Percentiles rank a stretch among this genome's conserved stretches.
These are phyloP conservation scores for Hipparchia semele DNA, from an alignment of 2,888 invertebrate species.

Conservation along the genomic window DNA sequence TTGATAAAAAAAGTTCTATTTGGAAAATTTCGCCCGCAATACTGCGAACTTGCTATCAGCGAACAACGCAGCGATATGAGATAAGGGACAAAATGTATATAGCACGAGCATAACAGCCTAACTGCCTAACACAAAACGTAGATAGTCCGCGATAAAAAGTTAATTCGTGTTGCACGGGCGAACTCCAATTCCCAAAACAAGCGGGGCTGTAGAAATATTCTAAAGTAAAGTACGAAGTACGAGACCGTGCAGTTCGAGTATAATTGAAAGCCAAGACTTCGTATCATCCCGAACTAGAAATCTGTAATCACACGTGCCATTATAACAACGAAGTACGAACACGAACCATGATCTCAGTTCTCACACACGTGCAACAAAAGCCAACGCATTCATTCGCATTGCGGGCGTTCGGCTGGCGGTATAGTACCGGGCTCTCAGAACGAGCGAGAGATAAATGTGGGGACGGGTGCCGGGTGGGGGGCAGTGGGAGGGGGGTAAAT, in stretches of 20 bases:
- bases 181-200: not conserved
- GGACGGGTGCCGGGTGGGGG: constrained; percentile 43
- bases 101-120: not conserved
- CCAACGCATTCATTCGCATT: constrained; percentile 69
- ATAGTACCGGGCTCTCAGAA: constrained; percentile 70
- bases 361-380: constrained; percentile 54
- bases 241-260: not conserved
- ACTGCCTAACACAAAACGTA: not conserved
- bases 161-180: not conserved
- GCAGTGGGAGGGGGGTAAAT: constrained; percentile 64
- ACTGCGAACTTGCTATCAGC: not conserved
- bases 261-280: not conserved
- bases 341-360: constrained; percentile 28
- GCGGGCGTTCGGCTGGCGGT: constrained; percentile 74
- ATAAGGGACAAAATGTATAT: not conserved
- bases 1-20: not conserved
- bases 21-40: not conserved
- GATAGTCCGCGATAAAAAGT: not conserved
- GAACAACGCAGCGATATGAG: constrained; percentile 4
- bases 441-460: constrained; percentile 65
- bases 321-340: constrained; percentile 27
- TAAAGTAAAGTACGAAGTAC: not conserved
- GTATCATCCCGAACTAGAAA: constrained; percentile 18
- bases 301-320: constrained; percentile 24
- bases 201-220: not conserved